Percentiles rank a stretch among this genome's conserved stretches.
Conservation (phyloP, 2,888 invertebrate genomes). For the Meliscaeva auricollis region DNA sequence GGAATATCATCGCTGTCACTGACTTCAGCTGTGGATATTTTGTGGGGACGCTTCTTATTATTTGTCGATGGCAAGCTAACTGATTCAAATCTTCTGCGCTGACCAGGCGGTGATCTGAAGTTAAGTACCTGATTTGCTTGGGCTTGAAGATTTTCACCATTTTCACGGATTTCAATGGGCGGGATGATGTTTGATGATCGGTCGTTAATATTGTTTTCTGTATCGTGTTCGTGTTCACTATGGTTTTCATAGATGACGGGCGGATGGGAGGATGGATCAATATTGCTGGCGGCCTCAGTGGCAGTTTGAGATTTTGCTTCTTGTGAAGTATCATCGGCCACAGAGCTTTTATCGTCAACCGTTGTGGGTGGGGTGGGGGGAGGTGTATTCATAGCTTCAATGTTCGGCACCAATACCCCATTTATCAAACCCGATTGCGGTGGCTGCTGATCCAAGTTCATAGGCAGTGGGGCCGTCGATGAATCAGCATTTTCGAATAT, state of each 20-base stretch:
- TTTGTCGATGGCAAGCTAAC: conserved; percentile 12
- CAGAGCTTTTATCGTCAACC: conserved; percentile 20
- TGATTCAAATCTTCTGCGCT: conserved; percentile 33
- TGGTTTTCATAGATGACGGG: neutral
- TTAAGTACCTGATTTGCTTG: conserved; percentile 12
- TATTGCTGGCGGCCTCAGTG: neutral
- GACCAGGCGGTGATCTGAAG: neutral
- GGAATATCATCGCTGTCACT: neutral
- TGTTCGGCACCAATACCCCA: conserved; percentile 31
- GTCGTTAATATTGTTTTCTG: neutral
- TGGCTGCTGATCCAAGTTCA: conserved; percentile 6
- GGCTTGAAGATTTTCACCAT: conserved; percentile 24
- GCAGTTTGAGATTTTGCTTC: conserved; percentile 29
- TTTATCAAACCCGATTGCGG: conserved; percentile 41
- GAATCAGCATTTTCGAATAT: conserved; percentile 43
- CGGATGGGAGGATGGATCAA: neutral
- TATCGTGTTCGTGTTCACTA: neutral
- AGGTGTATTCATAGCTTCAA: conserved; percentile 61
- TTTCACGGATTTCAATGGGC: conserved; percentile 27
- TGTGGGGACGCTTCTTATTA: conserved; percentile 18
- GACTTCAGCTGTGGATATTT: conserved; percentile 32
- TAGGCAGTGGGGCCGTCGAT: neutral
- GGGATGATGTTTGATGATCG: conserved; percentile 1
- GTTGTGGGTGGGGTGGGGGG: conserved; percentile 61
- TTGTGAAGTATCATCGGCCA: conserved; percentile 15